A percentile compares a stretch with the other conserved stretches of the same genome.
These are phyloP conservation scores for Parazoanthus atlanticus DNA, from an alignment of 92 coral and sea anemone genomes.

Conservation along the genomic window DNA sequence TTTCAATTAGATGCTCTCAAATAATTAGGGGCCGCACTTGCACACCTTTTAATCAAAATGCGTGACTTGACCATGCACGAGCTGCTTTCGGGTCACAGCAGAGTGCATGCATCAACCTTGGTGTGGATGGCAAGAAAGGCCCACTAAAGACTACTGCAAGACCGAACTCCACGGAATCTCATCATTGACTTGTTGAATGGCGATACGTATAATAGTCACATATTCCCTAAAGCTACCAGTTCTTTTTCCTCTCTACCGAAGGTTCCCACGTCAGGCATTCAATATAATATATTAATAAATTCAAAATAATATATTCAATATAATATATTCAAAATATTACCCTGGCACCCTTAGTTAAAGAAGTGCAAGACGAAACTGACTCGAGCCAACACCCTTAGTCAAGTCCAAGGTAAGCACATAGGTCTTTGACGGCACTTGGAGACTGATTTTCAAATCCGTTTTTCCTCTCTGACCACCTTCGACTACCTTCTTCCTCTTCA, in stretches of 20 bases:
- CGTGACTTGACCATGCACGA: background rate
- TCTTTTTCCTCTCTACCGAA: background rate
- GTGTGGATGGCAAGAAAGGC: background rate
- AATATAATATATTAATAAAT: no score
- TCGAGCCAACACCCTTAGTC: background rate
- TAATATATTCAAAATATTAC: no score
- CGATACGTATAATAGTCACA: background rate
- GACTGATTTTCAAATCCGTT: background rate
- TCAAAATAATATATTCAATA: no score
- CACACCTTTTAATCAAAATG: background rate
- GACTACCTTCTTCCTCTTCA: background rate
- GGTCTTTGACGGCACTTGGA: background rate
- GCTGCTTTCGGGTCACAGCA: background rate
- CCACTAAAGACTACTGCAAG: background rate
- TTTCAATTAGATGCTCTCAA: background rate
- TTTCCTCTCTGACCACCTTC: background rate
- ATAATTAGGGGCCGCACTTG: background rate
- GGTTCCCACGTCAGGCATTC: background rate
- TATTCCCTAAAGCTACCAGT: background rate
- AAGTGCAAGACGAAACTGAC: background rate
- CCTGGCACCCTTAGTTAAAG: background rate
- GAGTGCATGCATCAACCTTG: background rate
- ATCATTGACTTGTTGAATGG: no score
- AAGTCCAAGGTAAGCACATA: background rate
- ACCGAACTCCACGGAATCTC: background rate